Evolutionary conservation across 2,113 vertebrate species (phyloP).

Genomic region (Columbina picui): DNA sequence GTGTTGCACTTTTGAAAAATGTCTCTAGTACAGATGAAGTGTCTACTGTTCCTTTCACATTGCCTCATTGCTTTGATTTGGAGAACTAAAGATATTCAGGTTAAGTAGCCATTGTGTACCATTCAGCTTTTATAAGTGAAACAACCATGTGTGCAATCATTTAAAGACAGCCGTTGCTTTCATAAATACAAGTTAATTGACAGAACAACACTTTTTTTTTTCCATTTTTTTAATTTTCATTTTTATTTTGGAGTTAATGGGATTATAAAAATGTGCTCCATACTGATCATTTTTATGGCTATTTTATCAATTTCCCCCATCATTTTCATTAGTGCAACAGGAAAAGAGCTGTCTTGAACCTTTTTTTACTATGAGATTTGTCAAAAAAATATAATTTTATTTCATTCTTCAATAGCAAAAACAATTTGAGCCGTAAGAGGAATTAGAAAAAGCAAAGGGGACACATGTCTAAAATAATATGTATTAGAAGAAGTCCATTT

Average conservation of each 20-base stretch:
- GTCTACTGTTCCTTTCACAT: slow-evolving; percentile 23
- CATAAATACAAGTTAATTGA: background rate
- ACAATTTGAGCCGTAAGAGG: background rate
- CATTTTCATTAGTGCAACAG: background rate
- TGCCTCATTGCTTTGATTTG: slow-evolving; percentile 45
- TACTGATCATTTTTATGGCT: background rate
- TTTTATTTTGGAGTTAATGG: background rate
- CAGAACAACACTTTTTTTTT: background rate
- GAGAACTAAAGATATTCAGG: slow-evolving; percentile 46
- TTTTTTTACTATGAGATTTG: background rate
- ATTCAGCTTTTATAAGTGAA: slow-evolving; percentile 7
- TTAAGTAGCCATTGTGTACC: slow-evolving; percentile 19
- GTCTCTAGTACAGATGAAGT: slow-evolving; percentile 13
- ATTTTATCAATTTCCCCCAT: slow-evolving; percentile 5
- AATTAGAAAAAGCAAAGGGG: background rate
- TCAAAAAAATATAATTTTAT: background rate
- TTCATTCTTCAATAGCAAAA: background rate
- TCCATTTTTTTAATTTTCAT: background rate
- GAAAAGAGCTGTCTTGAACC: background rate
- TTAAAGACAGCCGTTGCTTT: background rate
- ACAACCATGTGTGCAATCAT: background rate
- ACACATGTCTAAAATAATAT: background rate
- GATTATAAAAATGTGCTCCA: background rate
- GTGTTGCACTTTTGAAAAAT: slow-evolving; percentile 11
- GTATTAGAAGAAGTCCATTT: background rate